Conservation (phyloP, 64 coral and sea anemone species). For the Pocillopora verrucosa region DNA sequence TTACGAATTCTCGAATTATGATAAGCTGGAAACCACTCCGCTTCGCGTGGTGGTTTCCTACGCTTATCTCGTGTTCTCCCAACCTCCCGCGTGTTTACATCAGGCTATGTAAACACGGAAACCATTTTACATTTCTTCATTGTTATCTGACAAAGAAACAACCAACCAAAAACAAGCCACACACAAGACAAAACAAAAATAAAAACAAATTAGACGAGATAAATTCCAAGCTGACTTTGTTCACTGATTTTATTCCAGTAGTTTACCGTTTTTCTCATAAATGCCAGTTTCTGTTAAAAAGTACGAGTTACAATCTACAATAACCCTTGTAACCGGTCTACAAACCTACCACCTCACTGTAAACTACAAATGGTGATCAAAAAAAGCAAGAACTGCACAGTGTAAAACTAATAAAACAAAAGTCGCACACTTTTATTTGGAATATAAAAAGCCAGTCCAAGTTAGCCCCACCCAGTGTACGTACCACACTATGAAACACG, state of each 20-base stretch:
- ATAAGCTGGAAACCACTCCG: too few species aligned
- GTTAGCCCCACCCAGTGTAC: not conserved
- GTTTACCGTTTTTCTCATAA: slow-evolving; percentile 6
- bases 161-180: too few species aligned
- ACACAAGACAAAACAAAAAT: too few species aligned
- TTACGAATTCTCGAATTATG: too few species aligned
- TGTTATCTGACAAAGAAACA: too few species aligned
- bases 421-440: not conserved
- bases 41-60: too few species aligned
- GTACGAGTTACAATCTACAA: not conserved
- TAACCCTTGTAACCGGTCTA: not conserved
- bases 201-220: too few species aligned
- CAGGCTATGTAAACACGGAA: too few species aligned
- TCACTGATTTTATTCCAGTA: slow-evolving; percentile 3
- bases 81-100: too few species aligned
- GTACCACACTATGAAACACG: not conserved
- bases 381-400: not conserved
- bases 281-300: not conserved
- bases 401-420: not conserved
- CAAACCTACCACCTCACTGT: not conserved
- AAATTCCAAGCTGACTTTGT: not conserved
- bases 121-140: too few species aligned
- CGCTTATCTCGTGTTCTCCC: too few species aligned
- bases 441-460: not conserved
- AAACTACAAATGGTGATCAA: not conserved